phyloP scores from a whole-genome alignment of 2,888 invertebrate genomes.

The Anaspis maculata region DNA sequence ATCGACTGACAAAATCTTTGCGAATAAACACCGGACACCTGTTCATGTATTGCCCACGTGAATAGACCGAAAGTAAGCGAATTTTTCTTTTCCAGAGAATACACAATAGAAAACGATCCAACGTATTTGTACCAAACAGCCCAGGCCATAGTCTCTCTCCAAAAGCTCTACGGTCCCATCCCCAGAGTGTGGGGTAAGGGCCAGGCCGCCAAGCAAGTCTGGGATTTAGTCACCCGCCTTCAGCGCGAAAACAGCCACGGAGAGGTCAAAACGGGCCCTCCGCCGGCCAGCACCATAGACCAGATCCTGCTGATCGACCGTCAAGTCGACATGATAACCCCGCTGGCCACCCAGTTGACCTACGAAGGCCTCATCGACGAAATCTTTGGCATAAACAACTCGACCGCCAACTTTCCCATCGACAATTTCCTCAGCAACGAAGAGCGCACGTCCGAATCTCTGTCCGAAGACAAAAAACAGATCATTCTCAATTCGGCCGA shows the following conservation, averaged over 20 bases:
- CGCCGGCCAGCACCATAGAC: slow-evolving; percentile 56
- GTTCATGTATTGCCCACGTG: no score
- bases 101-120: slow-evolving; percentile 81
- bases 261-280: slow-evolving; percentile 30
- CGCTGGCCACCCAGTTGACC: slow-evolving; percentile 88
- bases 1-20: no score
- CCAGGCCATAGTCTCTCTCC: slow-evolving; percentile 75
- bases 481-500: slow-evolving; percentile 85
- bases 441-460: slow-evolving; percentile 51
- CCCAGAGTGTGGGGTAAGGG: slow-evolving; percentile 83
- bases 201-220: slow-evolving; percentile 76
- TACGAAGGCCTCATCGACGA: slow-evolving; percentile 98
- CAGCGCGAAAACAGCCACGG: slow-evolving; percentile 50
- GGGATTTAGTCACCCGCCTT: slow-evolving; percentile 74
- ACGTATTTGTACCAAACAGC: slow-evolving; percentile 83
- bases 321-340: slow-evolving; percentile 83
- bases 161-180: slow-evolving; percentile 83
- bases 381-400: slow-evolving; percentile 76
- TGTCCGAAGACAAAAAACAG: slow-evolving; percentile 57
- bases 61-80: no score
- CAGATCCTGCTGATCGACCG: slow-evolving; percentile 86
- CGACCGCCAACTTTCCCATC: slow-evolving; percentile 75
- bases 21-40: no score
- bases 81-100: slow-evolving; percentile 56
- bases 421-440: slow-evolving; percentile 70